Conservation (phyloP, 2,888 invertebrate species). For the Spilosoma lubricipeda region DNA sequence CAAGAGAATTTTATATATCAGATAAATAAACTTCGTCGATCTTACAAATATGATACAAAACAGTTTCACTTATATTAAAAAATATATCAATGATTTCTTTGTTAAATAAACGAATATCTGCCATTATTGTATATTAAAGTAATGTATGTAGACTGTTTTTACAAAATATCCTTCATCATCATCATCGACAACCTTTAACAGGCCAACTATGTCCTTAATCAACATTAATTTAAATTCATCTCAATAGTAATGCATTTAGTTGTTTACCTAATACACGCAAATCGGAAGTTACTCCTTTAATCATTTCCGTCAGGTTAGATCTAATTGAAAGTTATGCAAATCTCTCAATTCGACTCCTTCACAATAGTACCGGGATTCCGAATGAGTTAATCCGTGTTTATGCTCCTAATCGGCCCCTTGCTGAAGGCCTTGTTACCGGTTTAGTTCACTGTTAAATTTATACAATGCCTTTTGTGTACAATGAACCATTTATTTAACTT, state of each 20-base stretch:
- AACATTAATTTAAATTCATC: background rate
- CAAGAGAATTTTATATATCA: no score
- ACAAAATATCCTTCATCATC: background rate
- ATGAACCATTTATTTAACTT: slow-evolving; percentile 75
- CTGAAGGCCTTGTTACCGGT: slow-evolving; percentile 81
- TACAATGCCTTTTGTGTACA: slow-evolving; percentile 81
- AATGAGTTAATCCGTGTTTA: slow-evolving; percentile 86
- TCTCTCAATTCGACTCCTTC: slow-evolving; percentile 85
- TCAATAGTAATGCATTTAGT: slow-evolving; percentile 21
- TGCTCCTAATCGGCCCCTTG: slow-evolving; percentile 84
- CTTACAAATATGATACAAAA: background rate
- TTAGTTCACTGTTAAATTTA: slow-evolving; percentile 82
- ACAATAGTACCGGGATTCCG: slow-evolving; percentile 85
- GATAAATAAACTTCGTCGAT: background rate
- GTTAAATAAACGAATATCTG: no score
- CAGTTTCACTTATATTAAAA: no score
- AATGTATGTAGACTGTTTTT: background rate
- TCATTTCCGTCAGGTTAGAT: slow-evolving; percentile 82
- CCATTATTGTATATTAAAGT: no score
- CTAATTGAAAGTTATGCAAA: slow-evolving; percentile 87
- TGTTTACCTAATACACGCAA: slow-evolving; percentile 53
- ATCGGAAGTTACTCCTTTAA: slow-evolving; percentile 77
- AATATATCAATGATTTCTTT: no score
- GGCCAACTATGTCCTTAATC: no score
- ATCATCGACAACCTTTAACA: no score